Conservation (phyloP, 2,113 vertebrate species). For the Orycteropus afer region DNA sequence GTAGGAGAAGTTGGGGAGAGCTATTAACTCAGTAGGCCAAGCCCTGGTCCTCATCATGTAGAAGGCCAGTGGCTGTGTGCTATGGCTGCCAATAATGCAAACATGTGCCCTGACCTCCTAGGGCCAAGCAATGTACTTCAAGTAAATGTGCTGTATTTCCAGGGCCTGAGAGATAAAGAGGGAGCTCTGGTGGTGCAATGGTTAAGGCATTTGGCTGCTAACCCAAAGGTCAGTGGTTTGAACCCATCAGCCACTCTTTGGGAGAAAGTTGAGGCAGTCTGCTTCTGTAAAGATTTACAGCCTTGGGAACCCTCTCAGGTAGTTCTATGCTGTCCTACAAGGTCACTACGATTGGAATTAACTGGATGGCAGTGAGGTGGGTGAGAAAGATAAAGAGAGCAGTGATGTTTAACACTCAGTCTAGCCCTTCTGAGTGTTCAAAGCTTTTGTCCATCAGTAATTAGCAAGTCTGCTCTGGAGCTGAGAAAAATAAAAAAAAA, state of each 20-base stretch:
- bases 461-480: conserved; percentile 7
- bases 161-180: background rate
- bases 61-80: background rate
- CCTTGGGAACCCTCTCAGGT: too few relatives aligned
- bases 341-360: too few relatives aligned
- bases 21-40: background rate
- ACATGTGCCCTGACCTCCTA: background rate
- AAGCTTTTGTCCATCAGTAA: conserved; percentile 24
- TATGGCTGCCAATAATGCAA: background rate
- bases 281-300: too few relatives aligned
- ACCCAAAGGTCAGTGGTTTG: too few relatives aligned
- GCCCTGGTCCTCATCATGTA: background rate
- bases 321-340: too few relatives aligned
- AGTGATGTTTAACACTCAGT: background rate
- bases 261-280: too few relatives aligned
- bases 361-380: too few relatives aligned
- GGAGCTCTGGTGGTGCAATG: too few relatives aligned
- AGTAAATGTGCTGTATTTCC: background rate
- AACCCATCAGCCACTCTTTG: too few relatives aligned
- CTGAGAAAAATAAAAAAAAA: conserved; percentile 8
- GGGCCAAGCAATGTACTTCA: background rate
- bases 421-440: background rate
- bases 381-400: background rate
- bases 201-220: too few relatives aligned
- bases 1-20: background rate